Evolutionary conservation across 2,113 vertebrate genomes (phyloP).

Genomic region (Fulmarus glacialis): DNA sequence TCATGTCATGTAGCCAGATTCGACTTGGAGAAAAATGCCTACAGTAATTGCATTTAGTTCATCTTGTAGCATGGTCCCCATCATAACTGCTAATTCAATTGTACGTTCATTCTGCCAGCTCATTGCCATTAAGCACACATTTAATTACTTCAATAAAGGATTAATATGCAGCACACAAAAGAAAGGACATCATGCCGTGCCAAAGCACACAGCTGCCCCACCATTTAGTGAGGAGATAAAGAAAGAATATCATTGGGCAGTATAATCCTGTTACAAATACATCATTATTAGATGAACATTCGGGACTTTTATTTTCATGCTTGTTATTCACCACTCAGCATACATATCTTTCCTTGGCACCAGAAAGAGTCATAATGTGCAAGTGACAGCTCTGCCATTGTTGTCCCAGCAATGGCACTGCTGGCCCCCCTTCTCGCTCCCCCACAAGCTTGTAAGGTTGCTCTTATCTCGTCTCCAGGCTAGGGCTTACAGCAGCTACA

Average conservation of each 20-base stretch:
- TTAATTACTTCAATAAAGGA: constrained; percentile 98
- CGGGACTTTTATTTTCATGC: constrained; percentile 82
- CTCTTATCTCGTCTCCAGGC: constrained; percentile 88
- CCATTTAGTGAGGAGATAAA: constrained; percentile 84
- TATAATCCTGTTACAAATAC: constrained; percentile 83
- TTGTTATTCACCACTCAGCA: constrained; percentile 79
- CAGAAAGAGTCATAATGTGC: constrained; percentile 79
- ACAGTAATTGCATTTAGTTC: constrained; percentile 96
- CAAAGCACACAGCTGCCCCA: constrained; percentile 89
- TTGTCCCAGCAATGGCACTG: constrained; percentile 66
- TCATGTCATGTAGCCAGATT: constrained; percentile 87
- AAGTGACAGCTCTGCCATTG: constrained; percentile 79
- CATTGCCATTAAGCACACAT: constrained; percentile 93
- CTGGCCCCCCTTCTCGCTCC: neutral
- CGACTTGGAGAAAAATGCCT: constrained; percentile 81
- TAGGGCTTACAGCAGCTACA: constrained; percentile 83
- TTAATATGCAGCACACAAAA: constrained; percentile 97
- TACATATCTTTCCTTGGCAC: constrained; percentile 71
- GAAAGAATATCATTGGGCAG: constrained; percentile 79
- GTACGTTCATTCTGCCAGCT: constrained; percentile 92
- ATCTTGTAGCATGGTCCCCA: constrained; percentile 89
- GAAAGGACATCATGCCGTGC: constrained; percentile 77
- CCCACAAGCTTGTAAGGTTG: constrained; percentile 76
- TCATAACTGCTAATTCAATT: constrained; percentile 99
- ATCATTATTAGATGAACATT: constrained; percentile 91